phyloP scores from a whole-genome alignment of 2,888 invertebrate species.

The Asteroscopus sphinx region DNA sequence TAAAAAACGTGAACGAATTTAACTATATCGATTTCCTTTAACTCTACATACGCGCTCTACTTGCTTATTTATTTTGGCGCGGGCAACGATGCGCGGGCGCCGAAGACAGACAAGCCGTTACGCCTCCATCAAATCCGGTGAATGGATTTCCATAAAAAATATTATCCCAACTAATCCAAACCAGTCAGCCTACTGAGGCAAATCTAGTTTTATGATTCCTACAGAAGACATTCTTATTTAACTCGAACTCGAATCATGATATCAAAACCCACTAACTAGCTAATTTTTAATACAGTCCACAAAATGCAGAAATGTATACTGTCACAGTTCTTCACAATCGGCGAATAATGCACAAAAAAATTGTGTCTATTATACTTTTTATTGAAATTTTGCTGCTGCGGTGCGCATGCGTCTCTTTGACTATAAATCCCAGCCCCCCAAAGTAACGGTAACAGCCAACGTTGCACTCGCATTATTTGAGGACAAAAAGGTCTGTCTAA shows the following conservation, averaged over 20 bases:
- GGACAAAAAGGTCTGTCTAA: constrained; percentile 63
- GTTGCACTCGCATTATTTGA: constrained; percentile 64
- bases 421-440: constrained; percentile 73
- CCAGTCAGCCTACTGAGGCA: constrained; percentile 18
- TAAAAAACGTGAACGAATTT: constrained; percentile 29
- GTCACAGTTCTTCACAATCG: constrained; percentile 25
- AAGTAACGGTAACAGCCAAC: constrained; percentile 73
- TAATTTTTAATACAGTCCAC: neutral
- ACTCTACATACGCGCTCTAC: constrained; percentile 53
- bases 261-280: constrained; percentile 5
- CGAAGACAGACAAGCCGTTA: constrained; percentile 84
- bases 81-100: constrained; percentile 77
- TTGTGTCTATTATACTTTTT: constrained; percentile 15
- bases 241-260: too few species aligned
- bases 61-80: constrained; percentile 87
- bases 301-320: constrained; percentile 3
- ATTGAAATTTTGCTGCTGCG: constrained; percentile 49
- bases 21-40: constrained; percentile 61
- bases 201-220: constrained; percentile 18
- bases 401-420: constrained; percentile 67
- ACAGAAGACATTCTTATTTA: neutral
- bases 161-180: constrained; percentile 54
- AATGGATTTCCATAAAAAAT: constrained; percentile 74
- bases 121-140: constrained; percentile 74
- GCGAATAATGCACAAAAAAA: constrained; percentile 29